These are phyloP conservation scores for Calliopsis andreniformis DNA, from an alignment of 1,140 invertebrate species.

Conservation along the genomic window DNA sequence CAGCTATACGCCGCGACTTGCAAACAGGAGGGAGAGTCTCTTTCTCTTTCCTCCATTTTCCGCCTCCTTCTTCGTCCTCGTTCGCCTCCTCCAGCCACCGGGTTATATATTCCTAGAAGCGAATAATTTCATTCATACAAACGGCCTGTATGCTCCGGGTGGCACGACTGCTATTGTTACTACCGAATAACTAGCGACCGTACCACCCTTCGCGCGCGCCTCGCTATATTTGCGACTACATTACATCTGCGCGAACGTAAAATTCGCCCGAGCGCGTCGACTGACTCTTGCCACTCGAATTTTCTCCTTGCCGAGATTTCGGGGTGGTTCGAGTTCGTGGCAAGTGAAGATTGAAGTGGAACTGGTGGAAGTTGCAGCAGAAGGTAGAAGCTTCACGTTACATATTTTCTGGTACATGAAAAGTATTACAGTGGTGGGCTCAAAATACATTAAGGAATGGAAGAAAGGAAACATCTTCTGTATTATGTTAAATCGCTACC, in stretches of 20 bases:
- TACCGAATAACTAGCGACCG: slow-evolving; percentile 74
- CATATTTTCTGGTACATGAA: too few species aligned
- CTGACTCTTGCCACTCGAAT: slow-evolving; percentile 30
- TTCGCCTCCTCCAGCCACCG: slow-evolving; percentile 8
- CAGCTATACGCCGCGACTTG: slow-evolving; percentile 59
- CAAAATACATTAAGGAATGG: too few species aligned
- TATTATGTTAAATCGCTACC: too few species aligned
- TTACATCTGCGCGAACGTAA: background rate
- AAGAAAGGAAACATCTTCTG: too few species aligned
- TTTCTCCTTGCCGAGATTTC: background rate
- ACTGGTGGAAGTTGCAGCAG: too few species aligned
- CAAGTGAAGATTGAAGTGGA: too few species aligned
- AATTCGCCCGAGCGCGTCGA: slow-evolving; percentile 31
- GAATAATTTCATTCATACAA: slow-evolving; percentile 81
- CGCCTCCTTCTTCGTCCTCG: slow-evolving; percentile 20
- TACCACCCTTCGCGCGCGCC: slow-evolving; percentile 49
- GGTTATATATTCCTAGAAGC: slow-evolving; percentile 77
- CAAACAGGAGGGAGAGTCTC: slow-evolving; percentile 17
- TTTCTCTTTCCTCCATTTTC: slow-evolving; percentile 12
- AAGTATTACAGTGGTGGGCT: too few species aligned
- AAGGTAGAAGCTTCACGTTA: too few species aligned
- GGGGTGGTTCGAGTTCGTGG: too few species aligned
- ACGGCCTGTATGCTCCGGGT: slow-evolving; percentile 73
- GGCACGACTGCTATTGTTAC: slow-evolving; percentile 79
- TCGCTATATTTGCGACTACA: slow-evolving; percentile 71